A percentile compares a stretch with the other conserved stretches of the same genome.
Evolutionary conservation across 2,888 invertebrate species (phyloP).

Genomic region (Caradrina kadenii): DNA sequence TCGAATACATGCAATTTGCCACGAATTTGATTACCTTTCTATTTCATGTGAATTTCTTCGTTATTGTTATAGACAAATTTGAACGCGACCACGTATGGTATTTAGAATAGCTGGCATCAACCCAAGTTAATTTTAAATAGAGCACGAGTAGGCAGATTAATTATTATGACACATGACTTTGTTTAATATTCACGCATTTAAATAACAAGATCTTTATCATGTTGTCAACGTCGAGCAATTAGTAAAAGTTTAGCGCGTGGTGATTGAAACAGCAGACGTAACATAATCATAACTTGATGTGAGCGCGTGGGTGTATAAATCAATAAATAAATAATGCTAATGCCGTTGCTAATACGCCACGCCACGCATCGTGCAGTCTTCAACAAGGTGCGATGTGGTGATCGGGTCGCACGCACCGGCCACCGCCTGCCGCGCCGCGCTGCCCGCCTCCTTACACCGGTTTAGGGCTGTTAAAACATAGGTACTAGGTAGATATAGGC

Average conservation of each 20-base stretch:
- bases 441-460: slow-evolving; percentile 49
- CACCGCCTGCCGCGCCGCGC: slow-evolving; percentile 49
- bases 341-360: slow-evolving; percentile 61
- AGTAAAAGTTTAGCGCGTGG: slow-evolving; percentile 69
- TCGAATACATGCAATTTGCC: slow-evolving; percentile 72
- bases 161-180: slow-evolving; percentile 84
- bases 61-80: slow-evolving; percentile 76
- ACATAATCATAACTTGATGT: slow-evolving; percentile 55
- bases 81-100: slow-evolving; percentile 83
- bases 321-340: slow-evolving; percentile 60
- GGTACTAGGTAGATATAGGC: not conserved
- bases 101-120: slow-evolving; percentile 83
- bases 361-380: slow-evolving; percentile 63
- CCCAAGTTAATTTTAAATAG: slow-evolving; percentile 84
- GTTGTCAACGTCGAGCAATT: slow-evolving; percentile 72
- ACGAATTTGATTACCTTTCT: slow-evolving; percentile 77
- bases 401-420: slow-evolving; percentile 62
- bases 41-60: slow-evolving; percentile 71
- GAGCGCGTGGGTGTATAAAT: slow-evolving; percentile 49
- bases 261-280: slow-evolving; percentile 54
- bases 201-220: slow-evolving; percentile 76
- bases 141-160: slow-evolving; percentile 84
- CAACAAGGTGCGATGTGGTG: slow-evolving; percentile 67
- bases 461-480: slow-evolving; percentile 56
- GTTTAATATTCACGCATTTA: slow-evolving; percentile 76